Percentiles rank a stretch among this genome's conserved stretches.
These are phyloP conservation scores for Tetragonula carbonaria DNA, from an alignment of 2,888 invertebrate species.

Conservation along the genomic window DNA sequence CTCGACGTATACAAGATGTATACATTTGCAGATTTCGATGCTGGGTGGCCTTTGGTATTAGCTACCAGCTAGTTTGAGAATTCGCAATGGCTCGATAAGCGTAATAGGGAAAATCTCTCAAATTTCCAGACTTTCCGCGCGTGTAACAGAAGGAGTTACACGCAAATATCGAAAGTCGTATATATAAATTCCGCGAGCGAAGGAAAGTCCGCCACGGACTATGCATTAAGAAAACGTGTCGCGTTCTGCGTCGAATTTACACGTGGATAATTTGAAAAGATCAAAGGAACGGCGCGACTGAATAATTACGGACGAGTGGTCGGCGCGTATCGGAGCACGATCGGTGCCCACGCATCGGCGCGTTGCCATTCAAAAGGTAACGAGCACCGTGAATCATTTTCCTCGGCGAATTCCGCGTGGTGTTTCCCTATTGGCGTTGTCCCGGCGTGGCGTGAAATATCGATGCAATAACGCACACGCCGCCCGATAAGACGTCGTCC, in stretches of 20 bases:
- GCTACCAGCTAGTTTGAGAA: not conserved
- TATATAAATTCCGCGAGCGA: not conserved
- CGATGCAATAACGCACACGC: constrained; percentile 37
- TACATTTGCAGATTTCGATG: no score
- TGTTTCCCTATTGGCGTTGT: constrained; percentile 39
- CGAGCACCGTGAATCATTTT: constrained; percentile 35
- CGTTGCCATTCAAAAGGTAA: constrained; percentile 12
- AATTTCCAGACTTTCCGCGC: not conserved
- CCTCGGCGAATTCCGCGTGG: constrained; percentile 20
- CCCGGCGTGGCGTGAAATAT: constrained; percentile 42
- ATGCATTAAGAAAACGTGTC: not conserved
- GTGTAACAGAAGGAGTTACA: not conserved
- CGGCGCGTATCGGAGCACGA: constrained; percentile 13
- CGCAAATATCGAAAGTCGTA: not conserved
- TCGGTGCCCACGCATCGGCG: constrained; percentile 24
- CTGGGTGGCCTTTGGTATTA: not conserved
- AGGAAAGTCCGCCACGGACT: not conserved
- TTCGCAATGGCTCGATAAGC: not conserved
- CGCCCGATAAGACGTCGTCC: constrained; percentile 43
- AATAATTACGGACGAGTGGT: constrained; percentile 19
- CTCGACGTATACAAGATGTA: no score
- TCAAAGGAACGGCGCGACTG: not conserved
- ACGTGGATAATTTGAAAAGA: not conserved
- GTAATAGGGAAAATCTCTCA: not conserved
- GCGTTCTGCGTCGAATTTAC: not conserved